Percentiles rank a stretch among this genome's conserved stretches.
Evolutionary conservation across 1,140 invertebrate genomes (phyloP).

Genomic region (Acyrthosiphon pisum): DNA sequence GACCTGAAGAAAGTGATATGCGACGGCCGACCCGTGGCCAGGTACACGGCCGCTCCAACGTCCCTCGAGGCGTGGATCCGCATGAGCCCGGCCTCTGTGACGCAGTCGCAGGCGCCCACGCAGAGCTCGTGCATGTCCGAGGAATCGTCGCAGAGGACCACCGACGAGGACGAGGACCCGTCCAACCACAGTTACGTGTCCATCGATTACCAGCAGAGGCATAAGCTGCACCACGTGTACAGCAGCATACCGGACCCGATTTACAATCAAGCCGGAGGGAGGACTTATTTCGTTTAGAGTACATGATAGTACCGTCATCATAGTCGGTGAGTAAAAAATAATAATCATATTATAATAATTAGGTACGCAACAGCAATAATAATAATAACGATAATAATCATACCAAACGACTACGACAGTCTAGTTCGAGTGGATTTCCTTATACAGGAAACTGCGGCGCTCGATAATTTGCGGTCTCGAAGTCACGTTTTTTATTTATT

Average conservation of each 20-base stretch:
- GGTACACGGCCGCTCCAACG: constrained; percentile 69
- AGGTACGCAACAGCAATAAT: background rate
- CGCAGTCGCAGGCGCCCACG: constrained; percentile 65
- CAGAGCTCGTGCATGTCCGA: constrained; percentile 72
- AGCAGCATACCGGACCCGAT: constrained; percentile 67
- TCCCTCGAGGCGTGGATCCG: constrained; percentile 67
- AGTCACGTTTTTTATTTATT: background rate
- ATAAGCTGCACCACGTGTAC: constrained; percentile 66
- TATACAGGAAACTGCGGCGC: background rate
- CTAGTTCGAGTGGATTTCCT: background rate
- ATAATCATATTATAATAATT: background rate
- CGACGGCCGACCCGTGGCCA: constrained; percentile 65
- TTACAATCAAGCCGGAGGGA: constrained; percentile 60
- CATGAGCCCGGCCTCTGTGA: constrained; percentile 61
- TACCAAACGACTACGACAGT: background rate
- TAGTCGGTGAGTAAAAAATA: constrained; percentile 34
- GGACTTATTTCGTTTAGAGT: constrained; percentile 61
- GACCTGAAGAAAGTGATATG: constrained; percentile 62
- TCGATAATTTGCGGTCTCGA: constrained; percentile 4
- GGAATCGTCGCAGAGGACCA: constrained; percentile 69
- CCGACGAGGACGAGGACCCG: constrained; percentile 68
- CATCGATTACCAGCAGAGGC: constrained; percentile 62
- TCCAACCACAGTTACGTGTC: constrained; percentile 65
- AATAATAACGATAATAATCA: constrained; percentile 5
- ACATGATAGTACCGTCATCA: background rate